Conservation (phyloP, 2,113 vertebrate genomes). For the Scomber colias region DNA sequence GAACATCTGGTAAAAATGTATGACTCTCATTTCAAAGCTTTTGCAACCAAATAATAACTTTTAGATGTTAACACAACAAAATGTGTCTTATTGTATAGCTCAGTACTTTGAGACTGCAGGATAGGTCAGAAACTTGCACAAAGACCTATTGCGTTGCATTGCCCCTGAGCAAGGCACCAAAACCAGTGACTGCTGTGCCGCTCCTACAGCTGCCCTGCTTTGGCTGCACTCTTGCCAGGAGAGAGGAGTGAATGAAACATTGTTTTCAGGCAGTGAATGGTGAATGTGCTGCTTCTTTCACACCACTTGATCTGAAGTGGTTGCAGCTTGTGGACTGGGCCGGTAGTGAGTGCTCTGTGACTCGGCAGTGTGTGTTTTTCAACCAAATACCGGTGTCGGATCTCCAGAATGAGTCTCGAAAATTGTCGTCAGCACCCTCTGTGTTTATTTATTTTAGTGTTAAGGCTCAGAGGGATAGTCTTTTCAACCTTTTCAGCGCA, state of each 20-base stretch:
- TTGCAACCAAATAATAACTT: no score
- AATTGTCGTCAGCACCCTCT: background rate
- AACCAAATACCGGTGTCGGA: slow-evolving; percentile 32
- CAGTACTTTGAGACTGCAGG: background rate
- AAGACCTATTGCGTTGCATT: background rate
- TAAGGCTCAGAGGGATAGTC: background rate
- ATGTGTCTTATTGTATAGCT: accelerated
- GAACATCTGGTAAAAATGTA: no score
- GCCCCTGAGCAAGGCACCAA: slow-evolving; percentile 67
- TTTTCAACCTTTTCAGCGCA: background rate
- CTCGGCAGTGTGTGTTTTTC: slow-evolving; percentile 37
- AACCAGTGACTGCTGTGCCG: background rate
- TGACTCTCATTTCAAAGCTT: no score
- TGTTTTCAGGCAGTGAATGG: slow-evolving; percentile 76
- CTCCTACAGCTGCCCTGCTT: slow-evolving; percentile 37
- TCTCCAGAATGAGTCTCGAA: slow-evolving; percentile 39
- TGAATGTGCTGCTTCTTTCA: slow-evolving; percentile 78
- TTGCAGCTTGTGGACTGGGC: slow-evolving; percentile 70
- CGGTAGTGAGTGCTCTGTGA: slow-evolving; percentile 46
- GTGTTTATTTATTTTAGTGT: slow-evolving; percentile 38
- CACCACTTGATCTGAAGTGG: slow-evolving; percentile 81
- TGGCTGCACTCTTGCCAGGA: slow-evolving; percentile 36
- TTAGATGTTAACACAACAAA: no score
- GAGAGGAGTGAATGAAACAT: slow-evolving; percentile 76
- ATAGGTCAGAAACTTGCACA: background rate